A percentile compares a stretch with the other conserved stretches of the same genome.
These are phyloP conservation scores for Tholera decimalis DNA, from an alignment of 2,888 invertebrate species.

Conservation along the genomic window DNA sequence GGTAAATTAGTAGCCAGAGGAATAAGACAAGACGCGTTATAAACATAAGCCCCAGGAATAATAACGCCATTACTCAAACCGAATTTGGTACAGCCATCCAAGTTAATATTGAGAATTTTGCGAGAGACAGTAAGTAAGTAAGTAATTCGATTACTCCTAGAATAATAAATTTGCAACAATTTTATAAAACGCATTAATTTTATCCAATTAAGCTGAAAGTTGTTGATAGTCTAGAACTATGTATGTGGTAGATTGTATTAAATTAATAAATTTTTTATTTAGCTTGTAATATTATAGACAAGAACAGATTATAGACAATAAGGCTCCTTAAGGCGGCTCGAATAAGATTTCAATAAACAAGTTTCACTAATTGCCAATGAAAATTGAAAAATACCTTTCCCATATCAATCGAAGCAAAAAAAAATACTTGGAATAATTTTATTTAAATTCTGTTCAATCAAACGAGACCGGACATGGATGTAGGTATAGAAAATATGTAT, in stretches of 20 bases:
- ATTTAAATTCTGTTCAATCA: conserved; percentile 36
- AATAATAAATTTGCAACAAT: conserved; percentile 47
- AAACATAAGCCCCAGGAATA: conserved; percentile 72
- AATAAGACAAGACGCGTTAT: conserved; percentile 72
- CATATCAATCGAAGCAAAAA: conserved; percentile 17
- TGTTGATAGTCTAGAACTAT: conserved; percentile 3
- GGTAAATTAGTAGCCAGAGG: conserved; percentile 69
- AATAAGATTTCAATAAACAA: neutral
- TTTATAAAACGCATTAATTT: conserved; percentile 34
- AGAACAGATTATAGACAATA: neutral
- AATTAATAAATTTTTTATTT: conserved; percentile 7
- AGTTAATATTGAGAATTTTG: conserved; percentile 67
- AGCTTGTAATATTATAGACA: neutral
- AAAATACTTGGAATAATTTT: conserved; percentile 29
- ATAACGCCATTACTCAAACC: conserved; percentile 76
- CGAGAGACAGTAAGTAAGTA: conserved; percentile 58
- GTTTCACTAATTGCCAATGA: conserved; percentile 23
- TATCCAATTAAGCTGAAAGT: conserved; percentile 9
- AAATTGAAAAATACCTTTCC: conserved; percentile 20
- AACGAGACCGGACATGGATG: conserved; percentile 25
- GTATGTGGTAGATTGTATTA: neutral
- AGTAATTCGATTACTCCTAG: conserved; percentile 64
- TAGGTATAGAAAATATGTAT: conserved; percentile 24
- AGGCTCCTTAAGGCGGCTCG: neutral
- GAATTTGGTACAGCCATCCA: conserved; percentile 69